A percentile compares a stretch with the other conserved stretches of the same genome.
These are phyloP conservation scores for Neodiprion fabricii DNA, from an alignment of 1,140 invertebrate genomes.

Conservation along the genomic window DNA sequence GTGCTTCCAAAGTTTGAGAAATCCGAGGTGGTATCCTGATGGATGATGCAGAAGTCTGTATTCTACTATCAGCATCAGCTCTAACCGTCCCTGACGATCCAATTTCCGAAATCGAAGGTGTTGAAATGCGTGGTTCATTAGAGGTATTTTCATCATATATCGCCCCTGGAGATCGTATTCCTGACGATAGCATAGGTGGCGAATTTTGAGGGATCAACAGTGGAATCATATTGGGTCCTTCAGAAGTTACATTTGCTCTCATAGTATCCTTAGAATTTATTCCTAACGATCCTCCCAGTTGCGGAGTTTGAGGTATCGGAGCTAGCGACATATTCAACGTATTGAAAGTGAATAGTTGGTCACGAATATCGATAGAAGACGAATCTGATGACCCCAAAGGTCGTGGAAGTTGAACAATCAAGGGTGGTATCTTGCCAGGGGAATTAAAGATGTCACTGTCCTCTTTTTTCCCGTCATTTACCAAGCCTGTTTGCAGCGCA, in stretches of 20 bases:
- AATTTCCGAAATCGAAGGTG: no score
- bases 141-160: no score
- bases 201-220: no score
- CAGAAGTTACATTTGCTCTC: no score
- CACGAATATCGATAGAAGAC: neutral
- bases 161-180: no score
- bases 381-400: neutral
- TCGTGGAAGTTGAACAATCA: neutral
- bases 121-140: no score
- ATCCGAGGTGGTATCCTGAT: neutral
- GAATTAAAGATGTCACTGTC: neutral
- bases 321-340: neutral
- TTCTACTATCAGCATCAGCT: neutral
- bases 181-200: no score
- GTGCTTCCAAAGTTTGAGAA: neutral
- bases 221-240: no score
- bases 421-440: neutral
- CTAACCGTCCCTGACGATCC: neutral
- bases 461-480: neutral
- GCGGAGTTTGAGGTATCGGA: neutral
- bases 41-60: neutral
- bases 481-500: neutral
- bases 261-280: neutral
- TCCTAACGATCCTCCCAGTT: neutral
- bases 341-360: neutral